phyloP scores from a whole-genome alignment of 2,888 invertebrate genomes.

The Steromphala cineraria region DNA sequence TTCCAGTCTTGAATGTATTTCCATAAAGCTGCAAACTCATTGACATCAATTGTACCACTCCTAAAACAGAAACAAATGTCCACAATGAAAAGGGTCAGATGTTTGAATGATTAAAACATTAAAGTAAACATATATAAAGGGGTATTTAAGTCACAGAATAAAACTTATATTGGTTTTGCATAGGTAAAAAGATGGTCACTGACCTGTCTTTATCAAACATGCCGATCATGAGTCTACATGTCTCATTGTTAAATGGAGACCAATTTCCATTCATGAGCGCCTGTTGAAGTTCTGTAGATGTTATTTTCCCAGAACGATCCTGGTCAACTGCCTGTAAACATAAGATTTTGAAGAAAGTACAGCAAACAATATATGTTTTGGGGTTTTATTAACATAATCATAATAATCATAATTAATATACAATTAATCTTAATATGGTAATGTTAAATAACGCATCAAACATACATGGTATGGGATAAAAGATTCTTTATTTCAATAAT shows the following conservation, averaged over 20 bases:
- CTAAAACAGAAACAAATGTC: slow-evolving; percentile 44
- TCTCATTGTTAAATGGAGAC: slow-evolving; percentile 74
- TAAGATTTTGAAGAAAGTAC: neutral
- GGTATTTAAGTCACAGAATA: too few relatives aligned
- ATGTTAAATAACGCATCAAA: too few relatives aligned
- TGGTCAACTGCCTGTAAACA: slow-evolving; percentile 65
- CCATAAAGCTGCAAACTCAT: slow-evolving; percentile 75
- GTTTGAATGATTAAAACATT: too few relatives aligned
- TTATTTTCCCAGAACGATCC: slow-evolving; percentile 70
- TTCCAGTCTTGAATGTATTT: slow-evolving; percentile 76
- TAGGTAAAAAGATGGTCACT: slow-evolving; percentile 2
- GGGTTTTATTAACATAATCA: neutral
- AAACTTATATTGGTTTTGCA: too few relatives aligned
- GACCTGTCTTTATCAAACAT: slow-evolving; percentile 75
- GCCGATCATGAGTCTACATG: slow-evolving; percentile 75
- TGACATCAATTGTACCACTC: slow-evolving; percentile 73
- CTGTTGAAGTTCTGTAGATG: slow-evolving; percentile 68
- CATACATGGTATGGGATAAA: too few relatives aligned
- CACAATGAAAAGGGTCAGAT: neutral
- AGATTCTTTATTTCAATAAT: too few relatives aligned
- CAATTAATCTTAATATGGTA: too few relatives aligned
- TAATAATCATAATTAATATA: too few relatives aligned
- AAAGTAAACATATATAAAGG: too few relatives aligned
- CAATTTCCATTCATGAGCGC: slow-evolving; percentile 75
- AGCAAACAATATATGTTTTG: neutral